Evolutionary conservation across 2,113 vertebrate genomes (phyloP), one percentile per base, ranked within the genome.

Genomic region (Callaeas wilsoni): DNA sequence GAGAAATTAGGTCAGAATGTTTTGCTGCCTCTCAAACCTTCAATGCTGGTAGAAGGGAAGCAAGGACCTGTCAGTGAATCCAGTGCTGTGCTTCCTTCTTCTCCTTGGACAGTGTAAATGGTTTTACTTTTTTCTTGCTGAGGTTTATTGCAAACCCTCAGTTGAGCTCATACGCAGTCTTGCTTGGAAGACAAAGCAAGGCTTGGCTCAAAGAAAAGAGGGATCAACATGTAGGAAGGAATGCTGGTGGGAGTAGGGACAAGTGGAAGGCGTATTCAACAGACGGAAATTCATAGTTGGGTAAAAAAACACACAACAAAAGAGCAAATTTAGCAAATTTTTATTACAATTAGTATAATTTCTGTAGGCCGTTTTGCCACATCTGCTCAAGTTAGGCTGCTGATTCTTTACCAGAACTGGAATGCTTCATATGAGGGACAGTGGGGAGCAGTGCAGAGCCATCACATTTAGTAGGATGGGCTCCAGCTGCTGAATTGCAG

Each of bases 401-500:
- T 75, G 17, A 37, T 70, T 89, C 27, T 87, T 47, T 55, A 21
- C 79, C 41, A 7, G 25, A 55, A 18, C 9, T 65, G 57, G 62
- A 89, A 55, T 4, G 8, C 25, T 82, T 74, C 26, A 3, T 64
- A 12, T 46, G 53, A 79, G 67, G 22, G 49, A 14, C 68, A 65
- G 29, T 63, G 65, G 19, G 42, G 49, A 84, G 52, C 60, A 59
- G 69, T 41, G 52, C 53, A 84, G 87, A 77, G 59, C 68, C 33
- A 76, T 86, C 42, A 18, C 10, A 7, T 89, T 65, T 53, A 41
- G 55, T 26, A 50, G 88, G 67, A 80, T 74, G 59, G 46, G 30
- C 46, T 92, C 82, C 95, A 92, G 88, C 74, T 93, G 94, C 63
- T 87, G 82, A 80, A 62, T 42, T 80, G 77, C 88, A 92, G 71